These are phyloP conservation scores for Hexactinellida sp. DNA, from an alignment of 37 sponge, comb jelly and placozoan genomes.

Conservation along the genomic window DNA sequence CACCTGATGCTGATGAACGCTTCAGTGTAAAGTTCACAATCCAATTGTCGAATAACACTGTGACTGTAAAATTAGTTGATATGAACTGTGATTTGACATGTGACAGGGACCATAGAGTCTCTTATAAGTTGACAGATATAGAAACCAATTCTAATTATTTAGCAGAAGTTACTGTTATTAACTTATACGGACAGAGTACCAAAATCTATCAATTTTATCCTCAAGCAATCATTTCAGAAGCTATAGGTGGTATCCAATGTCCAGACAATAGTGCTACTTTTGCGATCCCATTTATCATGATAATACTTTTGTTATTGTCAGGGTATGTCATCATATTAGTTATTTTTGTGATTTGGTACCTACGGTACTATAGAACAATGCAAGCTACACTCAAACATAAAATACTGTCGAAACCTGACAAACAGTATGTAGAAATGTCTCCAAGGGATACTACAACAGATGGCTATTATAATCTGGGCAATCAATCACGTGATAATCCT, in stretches of 20 bases:
- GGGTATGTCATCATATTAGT: neutral
- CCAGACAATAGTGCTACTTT: neutral
- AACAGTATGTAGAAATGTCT: neutral
- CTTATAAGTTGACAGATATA: neutral
- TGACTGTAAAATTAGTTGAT: neutral
- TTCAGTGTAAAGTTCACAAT: neutral
- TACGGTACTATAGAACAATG: neutral
- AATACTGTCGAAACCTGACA: neutral
- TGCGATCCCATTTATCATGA: neutral
- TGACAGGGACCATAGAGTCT: neutral
- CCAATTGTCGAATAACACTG: neutral
- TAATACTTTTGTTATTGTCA: neutral
- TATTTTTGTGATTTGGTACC: neutral
- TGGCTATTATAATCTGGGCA: neutral
- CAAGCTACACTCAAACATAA: too few species aligned
- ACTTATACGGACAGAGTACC: neutral
- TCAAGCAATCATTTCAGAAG: neutral
- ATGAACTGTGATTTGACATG: neutral
- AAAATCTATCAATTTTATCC: neutral
- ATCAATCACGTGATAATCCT: neutral
- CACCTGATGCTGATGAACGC: neutral
- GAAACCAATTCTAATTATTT: neutral
- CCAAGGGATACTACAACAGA: neutral
- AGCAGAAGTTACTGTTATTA: neutral
- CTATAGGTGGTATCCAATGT: neutral